Conservation (phyloP, 2,113 vertebrate species). For the Phoenicopterus ruber region DNA sequence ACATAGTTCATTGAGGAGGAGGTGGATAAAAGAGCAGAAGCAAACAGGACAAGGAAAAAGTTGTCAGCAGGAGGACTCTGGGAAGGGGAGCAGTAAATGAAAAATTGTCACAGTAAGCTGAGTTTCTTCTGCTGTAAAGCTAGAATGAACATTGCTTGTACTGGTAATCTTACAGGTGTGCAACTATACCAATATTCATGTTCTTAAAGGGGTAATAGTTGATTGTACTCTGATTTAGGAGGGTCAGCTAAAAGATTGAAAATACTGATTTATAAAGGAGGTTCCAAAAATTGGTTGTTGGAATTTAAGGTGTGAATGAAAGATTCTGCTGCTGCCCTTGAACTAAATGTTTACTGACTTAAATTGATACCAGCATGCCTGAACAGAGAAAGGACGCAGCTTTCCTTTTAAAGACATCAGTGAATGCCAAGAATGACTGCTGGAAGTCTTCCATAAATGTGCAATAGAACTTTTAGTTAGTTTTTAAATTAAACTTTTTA, state of each 20-base stretch:
- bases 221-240: neutral
- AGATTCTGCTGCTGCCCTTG: neutral
- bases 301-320: neutral
- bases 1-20: neutral
- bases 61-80: neutral
- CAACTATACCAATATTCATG: neutral
- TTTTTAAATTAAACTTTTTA: neutral
- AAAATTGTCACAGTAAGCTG: neutral
- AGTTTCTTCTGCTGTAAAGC: neutral
- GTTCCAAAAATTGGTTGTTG: neutral
- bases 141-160: neutral
- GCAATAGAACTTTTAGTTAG: neutral
- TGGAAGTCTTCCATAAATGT: neutral
- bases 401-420: neutral
- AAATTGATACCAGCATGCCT: neutral
- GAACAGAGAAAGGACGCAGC: neutral
- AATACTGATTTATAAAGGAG: neutral
- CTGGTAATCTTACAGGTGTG: neutral
- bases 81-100: neutral
- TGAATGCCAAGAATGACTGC: neutral
- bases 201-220: neutral
- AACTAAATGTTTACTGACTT: neutral
- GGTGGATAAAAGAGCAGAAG: neutral
- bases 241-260: neutral
- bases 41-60: neutral